These are phyloP conservation scores for Ostrea edulis DNA, from an alignment of 1,140 invertebrate genomes.

Conservation along the genomic window DNA sequence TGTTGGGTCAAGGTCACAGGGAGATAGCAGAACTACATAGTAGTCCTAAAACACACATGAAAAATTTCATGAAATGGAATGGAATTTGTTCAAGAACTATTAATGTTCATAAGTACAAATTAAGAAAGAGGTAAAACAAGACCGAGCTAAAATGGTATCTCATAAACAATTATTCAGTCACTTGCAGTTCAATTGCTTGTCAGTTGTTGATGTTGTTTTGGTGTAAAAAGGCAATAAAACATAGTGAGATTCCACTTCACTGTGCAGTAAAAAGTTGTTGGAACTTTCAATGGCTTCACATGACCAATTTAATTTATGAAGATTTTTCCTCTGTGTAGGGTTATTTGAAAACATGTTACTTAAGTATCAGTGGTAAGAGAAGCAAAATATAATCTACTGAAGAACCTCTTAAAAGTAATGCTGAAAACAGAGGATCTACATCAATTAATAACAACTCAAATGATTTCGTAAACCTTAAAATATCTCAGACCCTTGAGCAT, in stretches of 20 bases:
- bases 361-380: neutral
- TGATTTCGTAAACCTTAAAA: neutral
- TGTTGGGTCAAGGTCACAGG: constrained; percentile 97
- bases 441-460: neutral
- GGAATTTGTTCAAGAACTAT: neutral
- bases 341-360: neutral
- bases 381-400: neutral
- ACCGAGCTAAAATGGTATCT: neutral
- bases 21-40: constrained; percentile 96
- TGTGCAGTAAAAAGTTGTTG: neutral
- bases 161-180: constrained; percentile 10
- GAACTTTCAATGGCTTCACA: constrained; percentile 7
- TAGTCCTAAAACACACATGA: constrained; percentile 86
- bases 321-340: neutral
- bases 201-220: constrained; percentile 3
- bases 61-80: constrained; percentile 30
- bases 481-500: neutral
- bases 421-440: neutral
- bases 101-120: neutral
- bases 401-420: neutral
- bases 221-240: constrained; percentile 18
- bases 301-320: neutral
- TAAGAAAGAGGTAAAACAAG: neutral
- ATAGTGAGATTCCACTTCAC: neutral
- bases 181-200: constrained; percentile 17